Conservation (phyloP, 2,113 vertebrate species). For the Balaenoptera acutorostrata region DNA sequence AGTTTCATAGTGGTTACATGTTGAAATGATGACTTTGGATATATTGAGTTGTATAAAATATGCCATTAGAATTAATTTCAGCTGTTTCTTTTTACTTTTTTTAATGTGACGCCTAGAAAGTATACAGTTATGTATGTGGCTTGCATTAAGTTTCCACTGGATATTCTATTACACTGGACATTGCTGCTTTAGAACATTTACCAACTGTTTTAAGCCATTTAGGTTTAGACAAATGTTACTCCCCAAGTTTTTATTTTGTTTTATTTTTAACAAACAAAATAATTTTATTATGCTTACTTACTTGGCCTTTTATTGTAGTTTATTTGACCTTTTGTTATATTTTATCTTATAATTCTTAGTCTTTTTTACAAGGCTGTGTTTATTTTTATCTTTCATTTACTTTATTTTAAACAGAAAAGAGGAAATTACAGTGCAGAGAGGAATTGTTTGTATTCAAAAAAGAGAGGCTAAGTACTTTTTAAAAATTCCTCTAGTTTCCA, state of each 20-base stretch:
- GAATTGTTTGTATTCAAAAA: neutral
- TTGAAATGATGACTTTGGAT: no score
- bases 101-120: neutral
- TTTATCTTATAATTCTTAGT: neutral
- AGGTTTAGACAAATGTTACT: neutral
- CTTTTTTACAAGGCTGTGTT: neutral
- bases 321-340: neutral
- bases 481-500: neutral
- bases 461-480: neutral
- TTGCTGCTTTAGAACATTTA: no score
- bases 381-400: neutral
- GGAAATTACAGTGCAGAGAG: neutral
- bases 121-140: neutral
- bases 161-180: neutral
- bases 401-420: neutral
- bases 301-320: neutral
- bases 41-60: neutral
- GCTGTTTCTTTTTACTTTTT: neutral
- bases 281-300: neutral
- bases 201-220: rapidly evolving
- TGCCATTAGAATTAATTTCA: neutral
- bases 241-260: neutral
- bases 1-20: rapidly evolving
- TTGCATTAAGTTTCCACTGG: neutral
- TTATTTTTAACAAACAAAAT: neutral